phyloP scores from a whole-genome alignment of 1,140 invertebrate genomes.

The Bombus turneri region DNA sequence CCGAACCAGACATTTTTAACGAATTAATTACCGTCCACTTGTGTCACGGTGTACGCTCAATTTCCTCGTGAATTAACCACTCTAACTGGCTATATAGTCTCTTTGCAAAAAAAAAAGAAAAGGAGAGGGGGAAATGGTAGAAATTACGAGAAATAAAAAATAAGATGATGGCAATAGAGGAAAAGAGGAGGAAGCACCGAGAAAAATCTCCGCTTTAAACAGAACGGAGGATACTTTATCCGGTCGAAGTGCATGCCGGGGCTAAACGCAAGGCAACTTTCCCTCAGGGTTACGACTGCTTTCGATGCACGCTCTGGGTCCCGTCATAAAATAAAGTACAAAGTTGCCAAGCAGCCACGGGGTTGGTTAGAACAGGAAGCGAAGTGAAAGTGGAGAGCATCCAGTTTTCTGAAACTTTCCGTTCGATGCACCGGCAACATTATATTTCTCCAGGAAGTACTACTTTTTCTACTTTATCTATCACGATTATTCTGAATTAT shows the following conservation, averaged over 20 bases:
- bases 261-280: constrained; percentile 34
- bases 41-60: constrained; percentile 24
- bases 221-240: constrained; percentile 28
- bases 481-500: not conserved
- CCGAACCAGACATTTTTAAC: constrained; percentile 34
- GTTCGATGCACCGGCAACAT: not conserved
- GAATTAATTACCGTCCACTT: constrained; percentile 46
- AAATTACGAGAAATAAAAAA: not conserved
- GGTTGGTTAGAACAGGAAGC: constrained; percentile 21
- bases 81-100: constrained; percentile 25
- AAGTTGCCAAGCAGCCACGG: constrained; percentile 28
- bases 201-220: constrained; percentile 28
- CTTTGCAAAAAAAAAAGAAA: not conserved
- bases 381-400: constrained; percentile 43
- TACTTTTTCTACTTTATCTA: not conserved
- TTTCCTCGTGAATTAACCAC: constrained; percentile 29
- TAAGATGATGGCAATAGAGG: not conserved
- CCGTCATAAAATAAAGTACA: constrained; percentile 38
- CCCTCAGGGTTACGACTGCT: constrained; percentile 41
- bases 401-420: constrained; percentile 24
- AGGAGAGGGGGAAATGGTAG: not conserved
- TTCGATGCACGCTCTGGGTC: not conserved
- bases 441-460: not conserved
- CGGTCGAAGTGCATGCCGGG: constrained; percentile 12
- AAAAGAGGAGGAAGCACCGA: not conserved